These are phyloP conservation scores for Neostethus bicornis DNA, from an alignment of 2,797 vertebrate genomes.

Conservation along the genomic window DNA sequence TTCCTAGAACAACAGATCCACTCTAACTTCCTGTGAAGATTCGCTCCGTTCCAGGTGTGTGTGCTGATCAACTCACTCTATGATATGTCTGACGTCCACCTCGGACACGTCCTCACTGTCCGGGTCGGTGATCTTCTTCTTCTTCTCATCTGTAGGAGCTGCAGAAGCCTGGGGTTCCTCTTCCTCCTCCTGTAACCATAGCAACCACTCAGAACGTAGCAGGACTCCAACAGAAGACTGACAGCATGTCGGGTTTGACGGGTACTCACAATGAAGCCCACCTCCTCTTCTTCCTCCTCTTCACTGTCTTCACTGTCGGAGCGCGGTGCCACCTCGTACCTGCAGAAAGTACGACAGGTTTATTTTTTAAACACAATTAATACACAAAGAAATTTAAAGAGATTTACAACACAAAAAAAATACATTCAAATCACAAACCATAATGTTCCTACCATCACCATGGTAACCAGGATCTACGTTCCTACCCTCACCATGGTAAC, in stretches of 20 bases:
- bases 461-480: too few relatives aligned
- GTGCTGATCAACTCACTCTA: constrained; percentile 80
- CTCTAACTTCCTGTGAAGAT: background rate
- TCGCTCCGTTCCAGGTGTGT: background rate
- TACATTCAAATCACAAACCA: too few relatives aligned
- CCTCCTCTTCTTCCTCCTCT: constrained; percentile 86
- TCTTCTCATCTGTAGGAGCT: constrained; percentile 83
- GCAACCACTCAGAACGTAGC: too few relatives aligned
- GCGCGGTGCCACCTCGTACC: constrained; percentile 94
- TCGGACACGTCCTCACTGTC: constrained; percentile 92
- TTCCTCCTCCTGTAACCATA: constrained; percentile 82
- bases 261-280: constrained; percentile 25
- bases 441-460: too few relatives aligned
- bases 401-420: too few relatives aligned
- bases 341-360: too few relatives aligned
- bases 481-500: too few relatives aligned
- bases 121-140: constrained; percentile 92
- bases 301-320: constrained; percentile 97
- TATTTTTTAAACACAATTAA: too few relatives aligned
- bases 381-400: too few relatives aligned
- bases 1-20: constrained; percentile 68
- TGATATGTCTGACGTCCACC: constrained; percentile 89
- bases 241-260: constrained; percentile 11
- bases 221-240: background rate
- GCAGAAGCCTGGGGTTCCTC: constrained; percentile 78